phyloP scores from a whole-genome alignment of 2,113 vertebrate genomes.

The Urocolius indicus region DNA sequence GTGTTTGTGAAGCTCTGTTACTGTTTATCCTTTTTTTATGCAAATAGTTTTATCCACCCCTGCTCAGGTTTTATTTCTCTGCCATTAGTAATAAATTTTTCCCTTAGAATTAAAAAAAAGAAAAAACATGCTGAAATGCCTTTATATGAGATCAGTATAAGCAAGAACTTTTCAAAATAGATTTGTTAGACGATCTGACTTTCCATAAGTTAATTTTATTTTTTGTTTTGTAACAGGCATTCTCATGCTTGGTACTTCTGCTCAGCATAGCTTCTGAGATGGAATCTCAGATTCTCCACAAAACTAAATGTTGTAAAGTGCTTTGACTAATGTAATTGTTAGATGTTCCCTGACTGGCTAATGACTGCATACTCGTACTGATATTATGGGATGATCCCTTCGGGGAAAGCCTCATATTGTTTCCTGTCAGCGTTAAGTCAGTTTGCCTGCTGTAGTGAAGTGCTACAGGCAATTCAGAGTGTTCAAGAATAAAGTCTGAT shows the following conservation, averaged over 20 bases:
- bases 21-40: not conserved
- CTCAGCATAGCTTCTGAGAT: not conserved
- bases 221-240: not conserved
- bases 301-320: conserved; percentile 49
- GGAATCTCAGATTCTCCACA: conserved; percentile 2
- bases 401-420: conserved; percentile 46
- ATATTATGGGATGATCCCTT: conserved; percentile 59
- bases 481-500: conserved; percentile 55
- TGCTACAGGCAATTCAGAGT: conserved; percentile 57
- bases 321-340: conserved; percentile 67
- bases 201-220: not conserved
- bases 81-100: not conserved
- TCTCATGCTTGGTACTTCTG: not conserved
- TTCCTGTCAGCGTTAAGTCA: conserved; percentile 56
- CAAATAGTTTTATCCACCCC: not conserved
- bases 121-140: fast-evolving
- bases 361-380: conserved; percentile 38
- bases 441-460: conserved; percentile 47
- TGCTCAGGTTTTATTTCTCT: not conserved
- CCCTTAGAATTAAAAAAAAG: not conserved
- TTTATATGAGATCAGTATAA: not conserved
- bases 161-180: not conserved
- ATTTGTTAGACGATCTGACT: not conserved
- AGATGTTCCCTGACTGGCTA: conserved; percentile 62
- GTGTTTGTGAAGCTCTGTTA: not conserved